Evolutionary conservation across 92 coral and sea anemone genomes (phyloP).

Genomic region (Phenganax stokvisi): DNA sequence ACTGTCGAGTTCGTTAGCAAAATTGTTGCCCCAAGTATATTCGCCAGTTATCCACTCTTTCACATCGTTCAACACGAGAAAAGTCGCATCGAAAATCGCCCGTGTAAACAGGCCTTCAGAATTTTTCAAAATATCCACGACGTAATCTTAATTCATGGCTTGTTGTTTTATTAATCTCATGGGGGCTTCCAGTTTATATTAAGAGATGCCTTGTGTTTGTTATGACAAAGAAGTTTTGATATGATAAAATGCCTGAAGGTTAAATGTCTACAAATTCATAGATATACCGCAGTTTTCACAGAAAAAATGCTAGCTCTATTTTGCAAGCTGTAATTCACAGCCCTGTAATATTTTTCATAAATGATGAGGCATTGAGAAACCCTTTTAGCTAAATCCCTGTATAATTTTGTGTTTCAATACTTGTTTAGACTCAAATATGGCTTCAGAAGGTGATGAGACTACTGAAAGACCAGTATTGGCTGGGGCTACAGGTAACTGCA

Average conservation of each 20-base stretch:
- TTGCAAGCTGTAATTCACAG: not conserved
- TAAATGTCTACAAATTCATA: too few relatives aligned
- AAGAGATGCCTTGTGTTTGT: not conserved
- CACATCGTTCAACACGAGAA: too few relatives aligned
- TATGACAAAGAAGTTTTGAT: not conserved
- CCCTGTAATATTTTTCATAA: not conserved
- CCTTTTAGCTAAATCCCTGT: not conserved
- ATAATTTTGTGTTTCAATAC: not conserved
- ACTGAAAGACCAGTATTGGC: conserved; percentile 17
- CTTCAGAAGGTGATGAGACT: conserved; percentile 29
- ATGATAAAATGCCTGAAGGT: too few relatives aligned
- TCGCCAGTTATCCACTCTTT: too few relatives aligned
- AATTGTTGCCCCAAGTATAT: too few relatives aligned
- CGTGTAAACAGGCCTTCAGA: not conserved
- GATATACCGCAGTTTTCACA: not conserved
- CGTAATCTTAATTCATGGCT: not conserved
- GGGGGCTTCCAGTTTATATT: not conserved
- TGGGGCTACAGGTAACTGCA: conserved; percentile 6
- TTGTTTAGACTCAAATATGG: conserved; percentile 22
- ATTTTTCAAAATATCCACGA: conserved; percentile 1
- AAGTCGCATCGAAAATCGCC: too few relatives aligned
- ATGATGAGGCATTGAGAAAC: not conserved
- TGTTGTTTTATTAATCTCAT: conserved; percentile 18
- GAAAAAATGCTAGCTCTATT: too few relatives aligned
- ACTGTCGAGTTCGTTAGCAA: too few relatives aligned